Percentiles rank a stretch among this genome's conserved stretches.
Evolutionary conservation across 2,797 vertebrate species (phyloP).

Genomic region (Melanotaenia pygmaea): DNA sequence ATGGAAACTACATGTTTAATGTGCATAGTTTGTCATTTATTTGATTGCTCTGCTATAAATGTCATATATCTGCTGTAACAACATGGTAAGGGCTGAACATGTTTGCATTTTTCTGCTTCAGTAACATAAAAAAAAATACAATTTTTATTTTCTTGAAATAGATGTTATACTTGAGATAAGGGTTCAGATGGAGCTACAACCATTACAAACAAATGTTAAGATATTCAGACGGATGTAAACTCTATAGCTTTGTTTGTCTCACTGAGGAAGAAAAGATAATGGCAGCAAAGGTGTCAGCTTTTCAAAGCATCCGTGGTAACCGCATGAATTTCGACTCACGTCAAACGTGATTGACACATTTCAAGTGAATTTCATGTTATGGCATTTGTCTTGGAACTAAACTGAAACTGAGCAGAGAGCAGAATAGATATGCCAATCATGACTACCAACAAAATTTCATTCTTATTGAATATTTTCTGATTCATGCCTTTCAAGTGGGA

Average conservation of each 20-base stretch:
- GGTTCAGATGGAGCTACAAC: neutral
- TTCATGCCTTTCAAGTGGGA: slow-evolving; percentile 61
- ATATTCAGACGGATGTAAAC: slow-evolving; percentile 19
- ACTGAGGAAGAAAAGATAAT: slow-evolving; percentile 32
- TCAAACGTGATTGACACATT: slow-evolving; percentile 60
- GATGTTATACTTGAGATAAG: slow-evolving; percentile 9
- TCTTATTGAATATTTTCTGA: slow-evolving; percentile 50
- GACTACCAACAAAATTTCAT: slow-evolving; percentile 51
- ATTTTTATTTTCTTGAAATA: slow-evolving; percentile 6
- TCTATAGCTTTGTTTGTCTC: slow-evolving; percentile 14
- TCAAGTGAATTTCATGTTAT: slow-evolving; percentile 56
- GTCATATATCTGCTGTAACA: slow-evolving; percentile 23
- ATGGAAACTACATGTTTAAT: slow-evolving; percentile 51
- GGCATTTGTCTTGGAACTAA: slow-evolving; percentile 59
- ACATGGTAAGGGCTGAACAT: slow-evolving; percentile 5
- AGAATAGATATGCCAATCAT: slow-evolving; percentile 67
- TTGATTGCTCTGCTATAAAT: slow-evolving; percentile 45
- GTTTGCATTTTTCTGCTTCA: slow-evolving; percentile 15
- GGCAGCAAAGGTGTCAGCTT: slow-evolving; percentile 45
- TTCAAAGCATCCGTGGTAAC: slow-evolving; percentile 36
- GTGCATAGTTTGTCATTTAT: slow-evolving; percentile 37
- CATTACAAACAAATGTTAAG: slow-evolving; percentile 19
- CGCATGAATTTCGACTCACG: slow-evolving; percentile 46
- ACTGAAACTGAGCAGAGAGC: slow-evolving; percentile 50
- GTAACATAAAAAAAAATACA: neutral